Evolutionary conservation across 2,888 invertebrate genomes (phyloP), one percentile per base, ranked within the genome.

Genomic region (Therioaphis trifolii): DNA sequence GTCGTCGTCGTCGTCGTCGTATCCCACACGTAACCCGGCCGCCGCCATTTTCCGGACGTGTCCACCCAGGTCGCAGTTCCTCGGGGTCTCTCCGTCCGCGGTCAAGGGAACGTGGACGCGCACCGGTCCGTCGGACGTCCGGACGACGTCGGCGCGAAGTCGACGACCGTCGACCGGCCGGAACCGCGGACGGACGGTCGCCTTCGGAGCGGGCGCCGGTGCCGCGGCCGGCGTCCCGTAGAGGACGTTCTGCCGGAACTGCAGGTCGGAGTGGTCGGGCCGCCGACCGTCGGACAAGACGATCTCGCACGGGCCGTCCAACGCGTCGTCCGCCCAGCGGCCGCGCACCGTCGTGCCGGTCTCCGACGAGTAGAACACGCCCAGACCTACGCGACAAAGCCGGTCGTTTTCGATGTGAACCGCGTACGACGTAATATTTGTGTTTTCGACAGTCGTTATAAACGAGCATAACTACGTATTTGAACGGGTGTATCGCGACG

Each of bases 261-360:
- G 14, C 7, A 74, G 61, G 27, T 21, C 35, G n/a, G 46, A 15
- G 11, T 7, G 2, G 12, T 4, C 24, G 5, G 49, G 82, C 0
- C 27, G 58, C 4, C 40, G 58, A 27, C 63, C 72, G 35, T 18
- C 63, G 40, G 43, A 15, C 40, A 74, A 74, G 35, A 82, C 40
- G 24, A 82, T 82, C 21, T 82, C 63, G 2, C 72, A 71, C 40
- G 72, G 72, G 7, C 82, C 82, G 24, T 74, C n/a, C 49, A 82
- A 27, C 21, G 12, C 63, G 49, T 72, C 82, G 24, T 82, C 52
- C 35, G 5, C 14, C 82, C 82, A 82, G 11, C 29, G 35, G 4
- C 82, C 72, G 49, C 27, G 49, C 2, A 82, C n/a, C 5, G 35
- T 82, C 21, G 21, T 9, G 2, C 63, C 72, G 24, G 61, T 72